phyloP scores from a whole-genome alignment of 2,888 invertebrate species.

The Pemphredon lugubris region DNA sequence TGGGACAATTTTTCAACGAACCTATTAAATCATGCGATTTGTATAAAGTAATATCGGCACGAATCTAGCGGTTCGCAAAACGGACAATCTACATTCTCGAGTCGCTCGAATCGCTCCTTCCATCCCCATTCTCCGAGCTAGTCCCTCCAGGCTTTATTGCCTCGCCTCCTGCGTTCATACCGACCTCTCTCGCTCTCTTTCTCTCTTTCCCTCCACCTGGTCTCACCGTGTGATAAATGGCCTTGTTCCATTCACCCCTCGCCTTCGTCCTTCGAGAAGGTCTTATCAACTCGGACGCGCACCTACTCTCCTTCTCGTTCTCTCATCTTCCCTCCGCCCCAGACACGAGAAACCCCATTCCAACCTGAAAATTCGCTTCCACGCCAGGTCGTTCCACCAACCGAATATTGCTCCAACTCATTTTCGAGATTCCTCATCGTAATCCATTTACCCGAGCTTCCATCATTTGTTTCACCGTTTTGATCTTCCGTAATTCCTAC shows the following conservation, averaged over 20 bases:
- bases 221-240: conserved; percentile 76
- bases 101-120: conserved; percentile 49
- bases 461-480: conserved; percentile 3
- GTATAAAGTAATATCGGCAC: conserved; percentile 52
- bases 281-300: conserved; percentile 74
- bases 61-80: conserved; percentile 53
- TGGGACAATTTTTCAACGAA: conserved; percentile 25
- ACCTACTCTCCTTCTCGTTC: conserved; percentile 49
- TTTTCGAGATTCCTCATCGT: conserved; percentile 12
- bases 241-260: conserved; percentile 69
- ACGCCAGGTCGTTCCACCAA: conserved; percentile 24
- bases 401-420: conserved; percentile 42
- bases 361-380: conserved; percentile 55
- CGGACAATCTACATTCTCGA: conserved; percentile 59
- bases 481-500: too few relatives aligned
- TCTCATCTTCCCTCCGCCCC: conserved; percentile 22
- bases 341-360: conserved; percentile 42
- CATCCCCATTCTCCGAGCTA: conserved; percentile 49
- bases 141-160: conserved; percentile 65
- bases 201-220: conserved; percentile 73
- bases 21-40: conserved; percentile 37
- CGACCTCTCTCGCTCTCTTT: conserved; percentile 37
- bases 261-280: conserved; percentile 69
- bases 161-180: conserved; percentile 54
- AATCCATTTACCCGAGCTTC: conserved; percentile 2